phyloP scores from a whole-genome alignment of 2,888 invertebrate species.

The Incurvaria masculella region DNA sequence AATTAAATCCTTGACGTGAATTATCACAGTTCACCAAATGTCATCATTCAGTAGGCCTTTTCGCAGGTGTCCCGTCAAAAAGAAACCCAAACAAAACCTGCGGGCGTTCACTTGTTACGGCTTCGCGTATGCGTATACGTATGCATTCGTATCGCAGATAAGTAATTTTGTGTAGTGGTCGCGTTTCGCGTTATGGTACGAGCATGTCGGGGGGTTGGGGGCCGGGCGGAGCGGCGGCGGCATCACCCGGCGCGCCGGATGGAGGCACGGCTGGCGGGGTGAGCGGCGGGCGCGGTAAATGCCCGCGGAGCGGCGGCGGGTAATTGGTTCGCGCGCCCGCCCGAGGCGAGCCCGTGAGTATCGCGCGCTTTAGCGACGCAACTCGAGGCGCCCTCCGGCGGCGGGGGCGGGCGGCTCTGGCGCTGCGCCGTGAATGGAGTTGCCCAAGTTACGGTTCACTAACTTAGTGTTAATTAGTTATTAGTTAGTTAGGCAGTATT shows the following conservation, averaged over 20 bases:
- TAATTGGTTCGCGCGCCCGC: constrained; percentile 54
- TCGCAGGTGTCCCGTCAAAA: no score
- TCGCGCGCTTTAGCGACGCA: constrained; percentile 53
- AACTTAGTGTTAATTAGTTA: no score
- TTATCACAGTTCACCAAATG: no score
- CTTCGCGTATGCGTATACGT: background rate
- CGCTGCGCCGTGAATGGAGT: background rate
- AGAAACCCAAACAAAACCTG: constrained; percentile 18
- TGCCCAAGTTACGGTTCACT: no score
- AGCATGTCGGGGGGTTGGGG: constrained; percentile 11
- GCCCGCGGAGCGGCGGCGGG: constrained; percentile 45
- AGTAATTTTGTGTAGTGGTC: constrained; percentile 27
- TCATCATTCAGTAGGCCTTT: no score
- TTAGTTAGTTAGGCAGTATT: no score
- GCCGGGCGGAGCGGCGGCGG: constrained; percentile 6
- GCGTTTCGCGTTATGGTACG: constrained; percentile 8
- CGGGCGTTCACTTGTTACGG: constrained; percentile 37
- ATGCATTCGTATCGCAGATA: constrained; percentile 25
- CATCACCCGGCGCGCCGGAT: background rate
- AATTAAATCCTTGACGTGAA: no score
- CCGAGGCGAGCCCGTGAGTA: constrained; percentile 55
- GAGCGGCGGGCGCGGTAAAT: constrained; percentile 39
- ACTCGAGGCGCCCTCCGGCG: constrained; percentile 53
- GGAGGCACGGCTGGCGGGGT: constrained; percentile 11
- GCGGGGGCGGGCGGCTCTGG: constrained; percentile 28